Evolutionary conservation across 1,140 invertebrate genomes (phyloP), one percentile per base, ranked within the genome.

Genomic region (Achroia grisella): DNA sequence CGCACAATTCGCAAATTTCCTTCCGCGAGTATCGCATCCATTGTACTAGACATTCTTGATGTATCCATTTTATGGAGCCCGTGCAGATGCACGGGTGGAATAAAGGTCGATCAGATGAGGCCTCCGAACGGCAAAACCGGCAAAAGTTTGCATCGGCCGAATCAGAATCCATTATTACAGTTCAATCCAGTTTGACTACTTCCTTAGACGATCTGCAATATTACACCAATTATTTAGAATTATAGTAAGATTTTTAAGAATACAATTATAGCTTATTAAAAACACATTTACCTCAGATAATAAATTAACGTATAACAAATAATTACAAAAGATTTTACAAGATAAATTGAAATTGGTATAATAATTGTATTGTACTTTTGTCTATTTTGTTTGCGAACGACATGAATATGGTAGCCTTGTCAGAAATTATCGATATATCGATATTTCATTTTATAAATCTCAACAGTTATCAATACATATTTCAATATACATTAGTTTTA

Each of bases 11-110:
- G 87, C 98, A 99, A 68, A 97, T 98, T 86, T 99, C 98, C 87
- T 99, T 99, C 47, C 97, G 90, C 34, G 97, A 98, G 81, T 99
- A 99, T 44, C 93, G 89, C 92, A 95, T 95, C 94, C 94, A 95
- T 82, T 95, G 94, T 49, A 95, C 90, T 27, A 95, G 85, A 75
- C 94, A 96, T 69, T 95, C 94, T 78, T 99, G 97, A 84, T 99
- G 98, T 35, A 99, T 99, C 89, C 94, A 99, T 88, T 99, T 99
- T 50, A 99, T 99, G 53, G 95, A 98, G 33, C 98, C 98, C 8
- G 97, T 98, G 80, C 98, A 99, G 40, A 99, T 97, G 85, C 98
- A 99, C 0, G 98, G 98, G 87, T 99, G 97, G 78, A 97, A 99
- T 2, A 99, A 86, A 0, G 95, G 96, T 56, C 95, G 89, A 52